Evolutionary conservation across 2,113 vertebrate genomes (phyloP).

Genomic region (Rhinoptilus africanus): DNA sequence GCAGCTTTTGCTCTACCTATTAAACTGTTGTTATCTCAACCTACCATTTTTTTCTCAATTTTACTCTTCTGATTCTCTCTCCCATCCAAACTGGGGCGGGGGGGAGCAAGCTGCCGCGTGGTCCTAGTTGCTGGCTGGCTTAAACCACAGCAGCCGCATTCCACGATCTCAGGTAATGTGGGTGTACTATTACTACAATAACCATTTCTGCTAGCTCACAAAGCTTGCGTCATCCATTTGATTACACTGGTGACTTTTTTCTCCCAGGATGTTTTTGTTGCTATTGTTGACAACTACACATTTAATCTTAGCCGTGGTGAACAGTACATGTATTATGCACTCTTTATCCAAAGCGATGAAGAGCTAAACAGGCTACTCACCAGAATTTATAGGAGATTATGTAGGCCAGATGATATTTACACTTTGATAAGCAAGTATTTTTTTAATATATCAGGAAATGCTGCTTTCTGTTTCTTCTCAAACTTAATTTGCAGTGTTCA

Average conservation of each 20-base stretch:
- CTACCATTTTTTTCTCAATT: not conserved
- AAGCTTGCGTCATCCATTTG: too few species aligned
- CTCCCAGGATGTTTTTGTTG: not conserved
- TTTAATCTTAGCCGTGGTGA: not conserved
- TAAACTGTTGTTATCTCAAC: not conserved
- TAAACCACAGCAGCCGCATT: not conserved
- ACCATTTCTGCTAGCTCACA: not conserved
- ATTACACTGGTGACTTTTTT: not conserved
- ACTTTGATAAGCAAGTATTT: not conserved
- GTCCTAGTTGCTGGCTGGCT: not conserved
- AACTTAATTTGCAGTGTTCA: not conserved
- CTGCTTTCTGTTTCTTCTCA: not conserved
- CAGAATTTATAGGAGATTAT: not conserved
- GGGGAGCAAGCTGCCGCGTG: not conserved
- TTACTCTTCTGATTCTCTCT: not conserved
- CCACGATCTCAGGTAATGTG: rapidly evolving
- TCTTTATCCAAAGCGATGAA: not conserved
- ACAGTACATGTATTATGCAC: rapidly evolving
- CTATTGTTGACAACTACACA: rapidly evolving
- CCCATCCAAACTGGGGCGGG: not conserved
- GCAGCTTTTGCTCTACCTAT: not conserved
- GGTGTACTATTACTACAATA: not conserved
- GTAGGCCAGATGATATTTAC: not conserved
- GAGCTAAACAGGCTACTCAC: not conserved
- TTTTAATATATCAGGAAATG: not conserved